These are phyloP conservation scores for Paramormyrops kingsleyae DNA, from an alignment of 2,113 vertebrate species.

Conservation along the genomic window DNA sequence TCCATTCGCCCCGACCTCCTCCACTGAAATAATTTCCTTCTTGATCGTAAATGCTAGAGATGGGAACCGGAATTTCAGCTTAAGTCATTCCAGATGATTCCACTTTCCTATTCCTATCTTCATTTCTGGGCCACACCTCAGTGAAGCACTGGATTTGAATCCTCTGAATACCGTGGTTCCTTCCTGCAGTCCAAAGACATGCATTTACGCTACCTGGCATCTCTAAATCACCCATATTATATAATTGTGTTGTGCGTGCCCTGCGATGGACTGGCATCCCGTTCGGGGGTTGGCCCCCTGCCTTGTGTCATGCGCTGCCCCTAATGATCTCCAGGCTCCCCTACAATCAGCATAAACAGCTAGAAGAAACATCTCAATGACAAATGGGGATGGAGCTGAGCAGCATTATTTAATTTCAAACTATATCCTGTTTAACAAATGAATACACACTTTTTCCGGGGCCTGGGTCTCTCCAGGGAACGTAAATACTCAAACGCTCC, in stretches of 20 bases:
- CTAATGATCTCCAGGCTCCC: background rate
- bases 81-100: background rate
- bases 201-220: background rate
- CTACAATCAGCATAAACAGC: background rate
- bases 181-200: background rate
- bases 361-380: background rate
- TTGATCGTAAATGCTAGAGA: background rate
- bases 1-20: background rate
- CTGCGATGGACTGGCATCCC: background rate
- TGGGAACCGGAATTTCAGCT: background rate
- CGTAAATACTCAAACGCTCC: background rate
- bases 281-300: background rate
- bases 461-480: background rate
- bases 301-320: background rate
- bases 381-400: slow-evolving; percentile 13
- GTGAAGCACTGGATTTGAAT: background rate
- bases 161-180: background rate
- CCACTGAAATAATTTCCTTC: background rate
- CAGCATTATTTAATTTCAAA: slow-evolving; percentile 45
- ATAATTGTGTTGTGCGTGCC: background rate
- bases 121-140: background rate
- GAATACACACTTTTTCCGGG: background rate
- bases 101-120: background rate
- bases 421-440: slow-evolving; percentile 34
- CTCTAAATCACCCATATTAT: background rate